These are phyloP conservation scores for Desmophyllum pertusum DNA, from an alignment of 92 coral and sea anemone genomes.

Conservation along the genomic window DNA sequence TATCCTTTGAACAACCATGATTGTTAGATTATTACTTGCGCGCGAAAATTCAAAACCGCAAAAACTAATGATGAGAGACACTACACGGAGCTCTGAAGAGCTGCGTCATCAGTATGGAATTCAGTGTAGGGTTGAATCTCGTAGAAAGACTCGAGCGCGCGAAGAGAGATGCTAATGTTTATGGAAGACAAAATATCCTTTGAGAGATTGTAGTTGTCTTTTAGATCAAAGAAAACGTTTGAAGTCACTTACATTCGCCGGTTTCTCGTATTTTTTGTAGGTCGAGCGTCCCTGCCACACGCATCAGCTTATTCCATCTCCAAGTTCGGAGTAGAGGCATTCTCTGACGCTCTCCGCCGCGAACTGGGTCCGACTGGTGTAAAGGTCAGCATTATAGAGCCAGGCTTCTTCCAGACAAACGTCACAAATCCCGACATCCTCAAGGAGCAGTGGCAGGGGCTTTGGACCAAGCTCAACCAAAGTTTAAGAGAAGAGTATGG, in stretches of 20 bases:
- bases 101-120: too few species aligned
- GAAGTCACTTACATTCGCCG: not conserved
- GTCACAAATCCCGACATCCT: conserved; percentile 66
- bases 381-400: conserved; percentile 82
- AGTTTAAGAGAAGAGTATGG: conserved; percentile 81
- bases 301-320: conserved; percentile 76
- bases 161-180: too few species aligned
- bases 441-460: conserved; percentile 51
- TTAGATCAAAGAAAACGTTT: not conserved
- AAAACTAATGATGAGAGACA: too few species aligned
- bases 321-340: conserved; percentile 94
- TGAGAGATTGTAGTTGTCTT: not conserved
- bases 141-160: too few species aligned
- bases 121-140: too few species aligned
- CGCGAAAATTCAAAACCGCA: too few species aligned
- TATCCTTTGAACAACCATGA: too few species aligned
- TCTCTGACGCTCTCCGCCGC: conserved; percentile 93
- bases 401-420: conserved; percentile 89
- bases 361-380: conserved; percentile 71
- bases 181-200: too few species aligned
- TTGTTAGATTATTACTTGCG: too few species aligned
- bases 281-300: conserved; percentile 79
- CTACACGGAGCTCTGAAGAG: too few species aligned
- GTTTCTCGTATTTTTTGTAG: conserved; percentile 40
- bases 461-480: conserved; percentile 73